Base-by-base conservation (phyloP, 2,113 vertebrate species). In the Athene noctua region DNA sequence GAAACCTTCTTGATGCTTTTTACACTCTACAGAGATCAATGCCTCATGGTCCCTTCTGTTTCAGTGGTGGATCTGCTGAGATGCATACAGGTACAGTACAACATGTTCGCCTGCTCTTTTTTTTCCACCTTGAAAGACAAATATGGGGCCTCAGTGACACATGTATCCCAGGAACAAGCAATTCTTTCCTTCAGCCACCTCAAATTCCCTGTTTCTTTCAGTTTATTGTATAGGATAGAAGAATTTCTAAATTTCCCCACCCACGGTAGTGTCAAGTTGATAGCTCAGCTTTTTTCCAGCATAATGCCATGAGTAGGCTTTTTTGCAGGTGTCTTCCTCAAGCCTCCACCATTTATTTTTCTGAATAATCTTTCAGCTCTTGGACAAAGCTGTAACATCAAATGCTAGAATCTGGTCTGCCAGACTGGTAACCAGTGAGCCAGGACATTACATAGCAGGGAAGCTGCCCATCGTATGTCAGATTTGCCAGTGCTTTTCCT, bases 11-110 rank as follows among this genome's bases (percentile, higher is more conserved):
- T 85, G 54, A 22, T 90, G 62, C 25, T 51, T 85, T 90, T 68
- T 90, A 7, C 11, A 7, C 29, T 54, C 8, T 66, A 0, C 15
- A 12, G 34, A 19, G 47, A 25, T 54, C 2, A 1, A 0, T 70
- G 38, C 54, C 15, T 88, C 13, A 2, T 27, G 14, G 16, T 63
- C 72, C 4, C 8, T 61, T 57, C 15, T 42, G 34, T 66, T 68
- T 51, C 12, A 1, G 21, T 19, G 29, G 47, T 42, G 66, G 44
- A 38, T 66, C 62, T 73, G 65, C 67, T 52, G 74, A 65, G 80
- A 26, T 27, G 34, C 25, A 61, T 46, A 15, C 29, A 55, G 23
- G 13, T 74, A 11, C 21, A 49, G 22, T 8, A 57, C 17, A 67
- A 17, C 20, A 5, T 52, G 27, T 46, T 89, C 1, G 2, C 25